Conservation (phyloP, 2,797 vertebrate species). For the Choloepus didactylus region DNA sequence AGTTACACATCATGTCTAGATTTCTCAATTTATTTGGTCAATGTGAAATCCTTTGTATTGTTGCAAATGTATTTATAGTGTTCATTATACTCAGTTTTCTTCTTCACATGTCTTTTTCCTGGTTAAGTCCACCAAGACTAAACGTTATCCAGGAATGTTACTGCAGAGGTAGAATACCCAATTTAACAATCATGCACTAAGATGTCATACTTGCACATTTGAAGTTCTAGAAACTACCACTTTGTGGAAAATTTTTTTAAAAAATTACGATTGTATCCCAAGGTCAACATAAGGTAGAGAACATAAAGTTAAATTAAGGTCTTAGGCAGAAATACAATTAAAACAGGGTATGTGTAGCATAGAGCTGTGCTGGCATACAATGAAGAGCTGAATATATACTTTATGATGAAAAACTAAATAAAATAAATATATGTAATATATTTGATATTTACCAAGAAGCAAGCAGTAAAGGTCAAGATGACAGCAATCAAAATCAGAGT, state of each 20-base stretch:
- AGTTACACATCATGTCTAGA: background rate
- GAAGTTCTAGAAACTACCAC: background rate
- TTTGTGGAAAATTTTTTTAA: background rate
- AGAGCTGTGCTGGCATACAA: background rate
- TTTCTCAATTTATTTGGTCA: conserved; percentile 49
- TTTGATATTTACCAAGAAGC: conserved; percentile 62
- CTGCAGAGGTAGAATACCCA: background rate
- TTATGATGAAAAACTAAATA: conserved; percentile 22
- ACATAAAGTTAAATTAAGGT: conserved; percentile 18
- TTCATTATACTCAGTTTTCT: background rate
- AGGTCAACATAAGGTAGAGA: background rate
- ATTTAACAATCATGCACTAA: background rate
- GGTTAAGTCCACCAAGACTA: background rate
- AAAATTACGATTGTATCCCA: background rate
- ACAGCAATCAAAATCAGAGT: background rate
- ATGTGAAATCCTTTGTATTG: background rate
- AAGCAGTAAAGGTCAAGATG: conserved; percentile 51
- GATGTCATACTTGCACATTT: background rate
- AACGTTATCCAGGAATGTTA: background rate
- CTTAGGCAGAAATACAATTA: conserved; percentile 23
- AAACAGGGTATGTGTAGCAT: background rate
- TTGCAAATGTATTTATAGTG: conserved; percentile 33
- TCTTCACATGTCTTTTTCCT: conserved; percentile 9
- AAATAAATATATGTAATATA: background rate
- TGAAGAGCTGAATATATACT: background rate